A percentile compares a stretch with the other conserved stretches of the same genome.
Conservation (phyloP, 2,797 vertebrate genomes). For the Trichosurus vulpecula region DNA sequence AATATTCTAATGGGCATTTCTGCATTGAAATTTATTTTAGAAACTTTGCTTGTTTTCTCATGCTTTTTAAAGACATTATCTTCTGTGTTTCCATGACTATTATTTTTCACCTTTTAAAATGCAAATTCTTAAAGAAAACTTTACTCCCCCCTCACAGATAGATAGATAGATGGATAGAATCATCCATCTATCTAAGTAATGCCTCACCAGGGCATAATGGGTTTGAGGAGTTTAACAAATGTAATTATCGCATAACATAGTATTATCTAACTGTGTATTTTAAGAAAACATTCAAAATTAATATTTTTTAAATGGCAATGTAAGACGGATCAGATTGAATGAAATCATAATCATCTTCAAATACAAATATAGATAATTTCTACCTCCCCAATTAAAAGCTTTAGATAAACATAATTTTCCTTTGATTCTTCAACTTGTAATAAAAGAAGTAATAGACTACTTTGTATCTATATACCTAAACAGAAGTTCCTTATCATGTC, state of each 20-base stretch:
- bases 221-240: not conserved
- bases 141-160: not conserved
- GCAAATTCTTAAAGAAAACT: not conserved
- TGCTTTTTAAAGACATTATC: not conserved
- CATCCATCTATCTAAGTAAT: not conserved
- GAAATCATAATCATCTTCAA: not conserved
- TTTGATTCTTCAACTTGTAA: not conserved
- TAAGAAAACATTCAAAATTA: not conserved
- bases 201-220: not conserved
- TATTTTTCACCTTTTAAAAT: not conserved
- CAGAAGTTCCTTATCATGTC: not conserved
- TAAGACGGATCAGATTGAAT: not conserved
- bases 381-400: not conserved
- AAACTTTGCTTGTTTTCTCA: not conserved
- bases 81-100: not conserved
- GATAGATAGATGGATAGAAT: no score
- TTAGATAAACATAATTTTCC: not conserved
- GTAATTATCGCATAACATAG: not conserved
- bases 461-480: not conserved
- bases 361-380: not conserved
- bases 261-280: not conserved
- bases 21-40: not conserved
- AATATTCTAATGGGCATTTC: not conserved
- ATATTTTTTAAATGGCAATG: not conserved
- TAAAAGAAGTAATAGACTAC: not conserved